Evolutionary conservation across 2,113 vertebrate species (phyloP), one percentile per base, ranked within the genome.

Genomic region (Balaenoptera acutorostrata): DNA sequence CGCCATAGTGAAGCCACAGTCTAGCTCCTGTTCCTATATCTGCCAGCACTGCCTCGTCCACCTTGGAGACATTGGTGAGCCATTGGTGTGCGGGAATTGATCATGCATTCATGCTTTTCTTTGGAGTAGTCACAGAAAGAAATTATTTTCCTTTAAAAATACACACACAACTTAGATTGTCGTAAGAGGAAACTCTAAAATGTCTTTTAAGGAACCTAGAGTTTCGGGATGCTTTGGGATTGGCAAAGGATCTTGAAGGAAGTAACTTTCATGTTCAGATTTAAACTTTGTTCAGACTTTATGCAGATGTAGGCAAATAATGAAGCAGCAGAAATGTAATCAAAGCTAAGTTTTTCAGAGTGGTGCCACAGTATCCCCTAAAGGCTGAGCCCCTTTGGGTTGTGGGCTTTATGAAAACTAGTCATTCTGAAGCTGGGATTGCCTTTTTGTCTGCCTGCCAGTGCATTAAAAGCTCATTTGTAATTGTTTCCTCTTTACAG

Each of bases 21-120:
- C 99, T 96, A 99, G 99, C 98, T 99, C 99, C 98, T 99, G 99
- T 98, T 99, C 99, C 64, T 99, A 99, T 98, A 99, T 99, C 99
- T 99, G 99, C 99, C 99, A 99, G 99, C 99, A 99, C 99, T 99
- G 99, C 99, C 99, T 99, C 97, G 99, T 99, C 95, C 99, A 99
- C 97, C 99, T 99, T 29, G 99, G 99, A 98, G 99, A 99, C 98
- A 99, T 99, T 3, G 99, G 99, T 99, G 98, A 99, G 99, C 95
- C 64, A 88, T 63, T 72, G 71, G 49, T 96, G 69, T 90, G 89
- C 74, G 63, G 87, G 39, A 71, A 63, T 84, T 81, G 25, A 12
- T 93, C 49, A 61, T 9, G 10, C 0, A 0, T 4, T 21, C 20
- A 14, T 66, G 64, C 61, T 87, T 97, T 17, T 61, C 46, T 94